These are phyloP conservation scores for Erynnis tages DNA, from an alignment of 2,888 invertebrate species.

Conservation along the genomic window DNA sequence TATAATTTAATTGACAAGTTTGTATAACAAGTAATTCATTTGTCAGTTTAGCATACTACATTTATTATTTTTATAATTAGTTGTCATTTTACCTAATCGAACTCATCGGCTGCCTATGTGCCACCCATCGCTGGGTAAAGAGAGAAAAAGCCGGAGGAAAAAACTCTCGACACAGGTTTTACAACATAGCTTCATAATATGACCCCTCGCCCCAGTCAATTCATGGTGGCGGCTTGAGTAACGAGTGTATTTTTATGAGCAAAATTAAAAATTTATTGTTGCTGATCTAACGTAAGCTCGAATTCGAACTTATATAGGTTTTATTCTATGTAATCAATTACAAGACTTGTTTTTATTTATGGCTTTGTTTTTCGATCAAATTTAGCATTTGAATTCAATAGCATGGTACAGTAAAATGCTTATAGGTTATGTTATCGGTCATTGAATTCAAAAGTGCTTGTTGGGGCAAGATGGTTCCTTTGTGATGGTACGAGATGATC, in stretches of 20 bases:
- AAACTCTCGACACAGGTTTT: too few species aligned
- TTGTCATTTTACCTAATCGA: too few species aligned
- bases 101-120: too few species aligned
- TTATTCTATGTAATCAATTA: constrained; percentile 1
- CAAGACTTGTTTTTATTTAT: neutral
- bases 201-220: constrained; percentile 4
- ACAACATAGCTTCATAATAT: too few species aligned
- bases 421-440: constrained; percentile 23
- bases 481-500: neutral
- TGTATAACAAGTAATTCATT: too few species aligned
- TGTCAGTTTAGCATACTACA: too few species aligned
- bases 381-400: constrained; percentile 17
- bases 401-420: constrained; percentile 5
- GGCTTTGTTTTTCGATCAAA: constrained; percentile 16
- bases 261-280: constrained; percentile 16
- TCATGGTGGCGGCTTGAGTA: constrained; percentile 2
- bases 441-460: constrained; percentile 18
- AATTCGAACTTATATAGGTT: constrained; percentile 10
- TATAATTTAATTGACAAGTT: too few species aligned
- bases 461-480: constrained; percentile 17
- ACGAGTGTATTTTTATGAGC: constrained; percentile 2
- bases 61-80: too few species aligned
- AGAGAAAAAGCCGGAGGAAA: too few species aligned
- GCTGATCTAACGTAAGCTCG: constrained; percentile 8
- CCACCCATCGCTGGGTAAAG: too few species aligned